These are phyloP conservation scores for Trachurus trachurus DNA, from an alignment of 2,797 vertebrate species.

Conservation along the genomic window DNA sequence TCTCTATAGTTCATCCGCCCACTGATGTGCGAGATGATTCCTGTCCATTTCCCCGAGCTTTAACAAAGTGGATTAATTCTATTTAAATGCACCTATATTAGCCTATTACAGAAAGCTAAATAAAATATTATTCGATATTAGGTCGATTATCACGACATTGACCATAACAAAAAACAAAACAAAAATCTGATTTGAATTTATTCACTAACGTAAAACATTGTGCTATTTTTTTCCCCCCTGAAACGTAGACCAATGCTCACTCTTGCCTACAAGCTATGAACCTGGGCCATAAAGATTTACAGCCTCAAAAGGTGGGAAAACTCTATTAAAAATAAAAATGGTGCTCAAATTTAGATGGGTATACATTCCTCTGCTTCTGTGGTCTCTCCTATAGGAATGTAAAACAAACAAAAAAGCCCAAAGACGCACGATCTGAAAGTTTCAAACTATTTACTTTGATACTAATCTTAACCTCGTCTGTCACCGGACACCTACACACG, in stretches of 20 bases:
- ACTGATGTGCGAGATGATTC: slow-evolving; percentile 35
- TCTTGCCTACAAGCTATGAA: slow-evolving; percentile 62
- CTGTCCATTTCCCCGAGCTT: slow-evolving; percentile 10
- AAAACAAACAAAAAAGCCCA: background rate
- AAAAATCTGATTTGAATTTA: slow-evolving; percentile 8
- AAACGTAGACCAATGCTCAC: slow-evolving; percentile 39
- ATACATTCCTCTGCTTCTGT: slow-evolving; percentile 41
- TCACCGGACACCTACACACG: background rate
- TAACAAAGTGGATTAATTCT: background rate
- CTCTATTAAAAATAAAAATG: slow-evolving; percentile 58
- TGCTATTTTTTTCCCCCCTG: background rate
- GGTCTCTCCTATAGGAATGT: slow-evolving; percentile 30
- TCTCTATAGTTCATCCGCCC: slow-evolving; percentile 4
- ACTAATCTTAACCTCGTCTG: background rate
- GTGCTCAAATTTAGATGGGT: slow-evolving; percentile 50
- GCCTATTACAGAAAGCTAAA: background rate
- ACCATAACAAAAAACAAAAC: background rate
- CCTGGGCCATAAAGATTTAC: slow-evolving; percentile 78
- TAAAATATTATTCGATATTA: background rate
- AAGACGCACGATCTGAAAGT: background rate
- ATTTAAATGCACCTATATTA: background rate
- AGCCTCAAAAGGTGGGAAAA: slow-evolving; percentile 78
- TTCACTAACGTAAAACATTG: slow-evolving; percentile 23
- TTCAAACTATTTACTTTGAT: slow-evolving; percentile 9
- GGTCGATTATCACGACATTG: background rate